Evolutionary conservation across 2,113 vertebrate species (phyloP).

Genomic region (Puntigrus tetrazona): DNA sequence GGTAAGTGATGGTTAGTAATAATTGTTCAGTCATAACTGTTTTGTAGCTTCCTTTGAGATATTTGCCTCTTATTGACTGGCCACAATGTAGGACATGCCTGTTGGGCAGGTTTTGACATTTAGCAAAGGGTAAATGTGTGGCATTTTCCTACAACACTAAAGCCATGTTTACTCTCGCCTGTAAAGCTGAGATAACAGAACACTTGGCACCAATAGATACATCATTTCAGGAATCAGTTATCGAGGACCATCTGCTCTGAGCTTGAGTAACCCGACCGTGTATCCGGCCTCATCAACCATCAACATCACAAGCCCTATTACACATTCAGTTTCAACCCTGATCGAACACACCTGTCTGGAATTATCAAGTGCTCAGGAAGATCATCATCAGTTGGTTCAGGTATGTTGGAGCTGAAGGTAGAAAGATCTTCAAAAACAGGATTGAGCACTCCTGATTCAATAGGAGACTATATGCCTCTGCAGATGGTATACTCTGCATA

Average conservation of each 20-base stretch:
- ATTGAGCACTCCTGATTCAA: too few relatives aligned
- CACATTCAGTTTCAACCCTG: not conserved
- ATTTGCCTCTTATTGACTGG: not conserved
- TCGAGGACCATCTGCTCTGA: conserved; percentile 20
- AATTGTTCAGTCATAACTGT: not conserved
- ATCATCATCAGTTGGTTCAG: not conserved
- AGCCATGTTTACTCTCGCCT: not conserved
- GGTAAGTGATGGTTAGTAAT: not conserved
- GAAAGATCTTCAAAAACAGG: not conserved
- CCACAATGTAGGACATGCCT: not conserved
- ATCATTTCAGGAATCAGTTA: not conserved
- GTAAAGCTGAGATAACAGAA: conserved; percentile 11
- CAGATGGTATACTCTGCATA: not conserved
- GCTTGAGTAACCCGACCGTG: not conserved
- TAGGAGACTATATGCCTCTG: not conserved
- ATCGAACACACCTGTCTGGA: not conserved
- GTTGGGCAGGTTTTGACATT: not conserved
- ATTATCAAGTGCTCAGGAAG: not conserved
- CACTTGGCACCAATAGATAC: not conserved
- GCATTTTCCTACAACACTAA: not conserved
- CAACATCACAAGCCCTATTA: not conserved
- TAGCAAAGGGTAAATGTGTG: not conserved
- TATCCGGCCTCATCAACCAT: not conserved
- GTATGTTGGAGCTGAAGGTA: not conserved
- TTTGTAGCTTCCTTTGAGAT: not conserved